These are phyloP conservation scores for Tenthredo amoena DNA, from an alignment of 2,888 invertebrate species.

Conservation along the genomic window DNA sequence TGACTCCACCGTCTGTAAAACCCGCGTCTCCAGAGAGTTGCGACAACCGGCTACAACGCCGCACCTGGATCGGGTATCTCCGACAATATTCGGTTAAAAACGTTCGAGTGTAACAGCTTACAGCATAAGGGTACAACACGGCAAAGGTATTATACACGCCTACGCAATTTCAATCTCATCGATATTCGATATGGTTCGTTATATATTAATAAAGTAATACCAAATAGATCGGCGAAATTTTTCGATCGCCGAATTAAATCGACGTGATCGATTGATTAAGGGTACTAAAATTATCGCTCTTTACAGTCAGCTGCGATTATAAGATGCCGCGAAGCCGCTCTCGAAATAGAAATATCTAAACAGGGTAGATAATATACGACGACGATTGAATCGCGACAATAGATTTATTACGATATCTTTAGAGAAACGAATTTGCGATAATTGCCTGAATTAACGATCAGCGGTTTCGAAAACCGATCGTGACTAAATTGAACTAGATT, in stretches of 20 bases:
- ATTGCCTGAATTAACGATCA: slow-evolving; percentile 16
- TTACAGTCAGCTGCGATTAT: background rate
- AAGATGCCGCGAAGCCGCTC: background rate
- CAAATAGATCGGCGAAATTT: background rate
- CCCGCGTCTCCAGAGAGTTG: slow-evolving; percentile 44
- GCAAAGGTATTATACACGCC: slow-evolving; percentile 63
- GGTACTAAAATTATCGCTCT: background rate
- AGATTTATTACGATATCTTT: slow-evolving; percentile 19
- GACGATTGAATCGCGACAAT: slow-evolving; percentile 21
- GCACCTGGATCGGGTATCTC: slow-evolving; percentile 45
- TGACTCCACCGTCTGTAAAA: slow-evolving; percentile 57
- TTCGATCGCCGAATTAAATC: background rate
- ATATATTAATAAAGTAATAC: background rate
- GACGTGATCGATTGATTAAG: background rate
- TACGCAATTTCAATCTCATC: slow-evolving; percentile 65
- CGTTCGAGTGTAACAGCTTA: slow-evolving; percentile 32
- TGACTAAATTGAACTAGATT: slow-evolving; percentile 34
- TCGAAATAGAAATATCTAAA: background rate
- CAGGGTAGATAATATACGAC: background rate
- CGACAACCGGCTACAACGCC: slow-evolving; percentile 43
- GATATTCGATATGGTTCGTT: slow-evolving; percentile 39
- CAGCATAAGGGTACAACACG: slow-evolving; percentile 38
- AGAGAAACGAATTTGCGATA: background rate
- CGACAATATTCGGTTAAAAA: slow-evolving; percentile 31
- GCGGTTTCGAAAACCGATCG: background rate